A percentile compares a stretch with the other conserved stretches of the same genome.
Evolutionary conservation across 2,113 vertebrate species (phyloP).

Genomic region (Ailuropoda melanoleuca): DNA sequence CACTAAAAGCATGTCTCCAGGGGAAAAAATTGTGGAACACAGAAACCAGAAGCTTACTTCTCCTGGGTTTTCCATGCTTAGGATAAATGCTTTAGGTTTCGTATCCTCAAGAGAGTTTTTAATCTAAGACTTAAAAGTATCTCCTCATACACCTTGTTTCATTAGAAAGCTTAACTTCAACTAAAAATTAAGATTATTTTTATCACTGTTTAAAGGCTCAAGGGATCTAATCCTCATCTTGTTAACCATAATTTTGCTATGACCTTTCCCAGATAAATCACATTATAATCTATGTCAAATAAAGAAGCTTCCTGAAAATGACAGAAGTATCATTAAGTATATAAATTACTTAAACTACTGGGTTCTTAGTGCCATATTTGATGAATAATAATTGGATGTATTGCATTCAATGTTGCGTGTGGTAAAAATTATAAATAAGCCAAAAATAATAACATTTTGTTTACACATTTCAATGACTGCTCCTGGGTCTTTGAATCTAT

Average conservation of each 20-base stretch:
- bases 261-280: background rate
- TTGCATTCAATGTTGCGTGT: background rate
- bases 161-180: background rate
- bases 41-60: background rate
- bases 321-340: background rate
- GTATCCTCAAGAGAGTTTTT: background rate
- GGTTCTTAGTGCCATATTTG: background rate
- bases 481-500: background rate
- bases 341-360: constrained; percentile 16
- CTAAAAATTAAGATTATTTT: constrained; percentile 29
- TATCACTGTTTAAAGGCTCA: background rate
- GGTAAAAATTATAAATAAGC: background rate
- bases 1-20: background rate
- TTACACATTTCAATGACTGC: background rate
- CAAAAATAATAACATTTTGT: background rate
- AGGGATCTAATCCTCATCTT: background rate
- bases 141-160: background rate
- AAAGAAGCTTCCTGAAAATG: constrained; percentile 18
- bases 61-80: background rate
- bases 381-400: constrained; percentile 12
- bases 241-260: constrained; percentile 31
- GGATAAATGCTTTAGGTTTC: background rate
- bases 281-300: background rate
- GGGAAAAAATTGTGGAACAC: background rate
- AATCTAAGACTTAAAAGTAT: background rate